A percentile compares a stretch with the other conserved stretches of the same genome.
Evolutionary conservation across 2,888 invertebrate genomes (phyloP).

Genomic region (Drosophila demipolita): DNA sequence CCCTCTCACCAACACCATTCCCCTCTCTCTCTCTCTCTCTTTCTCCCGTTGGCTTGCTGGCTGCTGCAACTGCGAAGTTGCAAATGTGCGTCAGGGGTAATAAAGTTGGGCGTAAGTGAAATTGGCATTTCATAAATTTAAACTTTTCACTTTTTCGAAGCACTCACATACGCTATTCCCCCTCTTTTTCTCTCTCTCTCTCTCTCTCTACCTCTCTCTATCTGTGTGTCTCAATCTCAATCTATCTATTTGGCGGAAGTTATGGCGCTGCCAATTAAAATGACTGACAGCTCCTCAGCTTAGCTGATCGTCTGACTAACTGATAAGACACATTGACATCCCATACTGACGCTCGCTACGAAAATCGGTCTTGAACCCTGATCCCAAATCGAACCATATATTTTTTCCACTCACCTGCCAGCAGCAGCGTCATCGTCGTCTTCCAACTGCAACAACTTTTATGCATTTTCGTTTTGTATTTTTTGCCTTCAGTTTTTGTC

Average conservation of each 20-base stretch:
- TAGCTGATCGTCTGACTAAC: constrained; percentile 11
- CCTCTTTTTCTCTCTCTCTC: neutral
- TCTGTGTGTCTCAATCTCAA: neutral
- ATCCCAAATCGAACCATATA: constrained; percentile 19
- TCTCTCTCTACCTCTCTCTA: neutral
- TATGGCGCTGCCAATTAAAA: constrained; percentile 42
- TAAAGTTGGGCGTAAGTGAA: constrained; percentile 82
- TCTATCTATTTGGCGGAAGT: constrained; percentile 26
- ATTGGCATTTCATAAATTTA: constrained; percentile 81
- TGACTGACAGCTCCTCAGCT: constrained; percentile 38
- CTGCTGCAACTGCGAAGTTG: constrained; percentile 80
- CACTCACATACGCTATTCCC: neutral
- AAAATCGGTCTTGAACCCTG: constrained; percentile 3
- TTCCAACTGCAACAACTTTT: constrained; percentile 50
- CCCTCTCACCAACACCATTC: neutral
- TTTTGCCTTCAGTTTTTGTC: constrained; percentile 12
- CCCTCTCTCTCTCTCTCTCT: neutral
- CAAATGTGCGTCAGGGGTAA: constrained; percentile 83
- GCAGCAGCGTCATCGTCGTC: constrained; percentile 31
- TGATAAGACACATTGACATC: constrained; percentile 30
- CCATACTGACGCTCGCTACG: constrained; percentile 1
- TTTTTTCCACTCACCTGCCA: constrained; percentile 60
- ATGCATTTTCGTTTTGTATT: constrained; percentile 52
- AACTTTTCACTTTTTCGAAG: constrained; percentile 54
- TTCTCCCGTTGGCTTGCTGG: constrained; percentile 1